phyloP scores from a whole-genome alignment of 1,140 invertebrate genomes.

The Microplitis demolitor region DNA sequence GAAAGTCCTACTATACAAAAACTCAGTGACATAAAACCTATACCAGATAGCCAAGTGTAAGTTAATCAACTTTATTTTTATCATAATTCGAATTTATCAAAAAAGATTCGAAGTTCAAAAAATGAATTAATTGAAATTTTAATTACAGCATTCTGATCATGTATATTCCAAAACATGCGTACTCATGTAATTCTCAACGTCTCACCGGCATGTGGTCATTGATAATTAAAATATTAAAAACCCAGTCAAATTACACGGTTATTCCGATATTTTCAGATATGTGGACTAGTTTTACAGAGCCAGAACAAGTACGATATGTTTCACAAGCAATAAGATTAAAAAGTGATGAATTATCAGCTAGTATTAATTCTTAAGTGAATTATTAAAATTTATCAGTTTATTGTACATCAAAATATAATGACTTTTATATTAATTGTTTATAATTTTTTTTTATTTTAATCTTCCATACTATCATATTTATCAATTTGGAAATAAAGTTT shows the following conservation, averaged over 20 bases:
- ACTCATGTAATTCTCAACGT: slow-evolving; percentile 51
- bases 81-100: slow-evolving; percentile 9
- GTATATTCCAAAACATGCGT: slow-evolving; percentile 41
- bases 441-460: too few relatives aligned
- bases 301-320: slow-evolving; percentile 61
- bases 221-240: slow-evolving; percentile 53
- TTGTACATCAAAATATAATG: slow-evolving; percentile 32
- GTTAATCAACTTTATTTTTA: slow-evolving; percentile 26
- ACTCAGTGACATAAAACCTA: slow-evolving; percentile 53
- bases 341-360: slow-evolving; percentile 28
- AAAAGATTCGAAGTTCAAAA: too few relatives aligned
- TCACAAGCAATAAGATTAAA: slow-evolving; percentile 56
- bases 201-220: slow-evolving; percentile 45
- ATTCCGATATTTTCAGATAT: slow-evolving; percentile 49
- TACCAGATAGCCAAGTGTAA: slow-evolving; percentile 59
- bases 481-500: too few relatives aligned
- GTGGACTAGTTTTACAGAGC: slow-evolving; percentile 54
- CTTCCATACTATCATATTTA: too few relatives aligned
- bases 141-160: slow-evolving; percentile 59
- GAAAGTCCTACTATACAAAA: slow-evolving; percentile 26
- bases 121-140: slow-evolving; percentile 16
- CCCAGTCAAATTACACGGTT: slow-evolving; percentile 44
- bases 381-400: slow-evolving; percentile 11
- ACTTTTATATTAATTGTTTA: too few relatives aligned
- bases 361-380: slow-evolving; percentile 23